Evolutionary conservation across 2,888 invertebrate species (phyloP).

Genomic region (Agelastica alni): DNA sequence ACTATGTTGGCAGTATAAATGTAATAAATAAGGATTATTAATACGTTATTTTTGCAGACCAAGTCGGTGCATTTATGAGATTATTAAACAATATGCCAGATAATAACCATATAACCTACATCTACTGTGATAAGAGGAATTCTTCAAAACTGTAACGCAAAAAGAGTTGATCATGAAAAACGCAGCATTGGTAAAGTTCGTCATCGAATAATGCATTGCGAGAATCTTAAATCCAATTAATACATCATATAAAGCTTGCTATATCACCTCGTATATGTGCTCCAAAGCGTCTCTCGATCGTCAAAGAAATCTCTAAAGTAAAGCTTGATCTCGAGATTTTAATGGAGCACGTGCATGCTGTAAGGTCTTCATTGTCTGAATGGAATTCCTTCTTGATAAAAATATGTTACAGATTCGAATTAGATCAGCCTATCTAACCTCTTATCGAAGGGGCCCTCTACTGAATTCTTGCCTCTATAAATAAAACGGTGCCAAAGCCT

Average conservation of each 20-base stretch:
- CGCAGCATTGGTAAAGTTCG: no score
- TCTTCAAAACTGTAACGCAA: no score
- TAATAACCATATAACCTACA: no score
- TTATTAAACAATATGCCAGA: no score
- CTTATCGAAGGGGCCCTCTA: constrained; percentile 17
- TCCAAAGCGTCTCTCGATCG: neutral
- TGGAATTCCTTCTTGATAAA: constrained; percentile 11
- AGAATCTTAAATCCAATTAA: no score
- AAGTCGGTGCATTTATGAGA: no score
- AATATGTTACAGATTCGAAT: constrained; percentile 20
- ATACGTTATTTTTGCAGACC: no score
- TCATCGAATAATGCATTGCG: no score
- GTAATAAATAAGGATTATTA: no score
- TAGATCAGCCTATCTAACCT: constrained; percentile 13
- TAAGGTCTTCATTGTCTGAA: constrained; percentile 15
- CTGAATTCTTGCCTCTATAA: constrained; percentile 20
- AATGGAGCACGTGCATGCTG: constrained; percentile 4
- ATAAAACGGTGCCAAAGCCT: constrained; percentile 15
- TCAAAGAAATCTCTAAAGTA: constrained; percentile 12
- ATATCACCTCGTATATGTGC: neutral
- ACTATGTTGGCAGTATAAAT: no score
- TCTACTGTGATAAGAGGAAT: no score
- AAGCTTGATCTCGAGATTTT: constrained; percentile 15
- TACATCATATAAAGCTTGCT: neutral
- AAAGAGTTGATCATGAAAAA: no score